These are phyloP conservation scores for Formica exsecta DNA, from an alignment of 1,140 invertebrate genomes.

Conservation along the genomic window DNA sequence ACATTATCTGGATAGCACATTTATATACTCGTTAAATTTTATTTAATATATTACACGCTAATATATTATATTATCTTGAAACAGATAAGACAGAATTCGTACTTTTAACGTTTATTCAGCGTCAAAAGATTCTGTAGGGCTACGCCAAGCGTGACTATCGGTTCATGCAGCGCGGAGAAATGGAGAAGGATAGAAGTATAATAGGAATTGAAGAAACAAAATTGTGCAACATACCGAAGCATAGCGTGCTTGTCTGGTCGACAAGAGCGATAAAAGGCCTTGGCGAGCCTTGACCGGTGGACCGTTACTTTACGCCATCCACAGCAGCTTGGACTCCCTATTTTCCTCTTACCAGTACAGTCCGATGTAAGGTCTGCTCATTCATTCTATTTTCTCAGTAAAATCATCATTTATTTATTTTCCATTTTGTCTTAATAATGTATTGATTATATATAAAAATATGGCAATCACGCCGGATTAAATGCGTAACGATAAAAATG, in stretches of 20 bases:
- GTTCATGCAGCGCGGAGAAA: constrained; percentile 26
- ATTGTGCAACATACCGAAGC: constrained; percentile 53
- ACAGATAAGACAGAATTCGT: background rate
- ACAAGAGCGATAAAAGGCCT: constrained; percentile 80
- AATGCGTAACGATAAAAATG: background rate
- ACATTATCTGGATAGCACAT: background rate
- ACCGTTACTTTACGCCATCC: constrained; percentile 80
- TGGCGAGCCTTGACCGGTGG: constrained; percentile 83
- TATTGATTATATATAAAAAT: constrained; percentile 22
- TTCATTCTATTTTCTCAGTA: constrained; percentile 3
- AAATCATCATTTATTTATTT: background rate
- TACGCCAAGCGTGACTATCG: background rate
- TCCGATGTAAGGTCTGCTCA: background rate
- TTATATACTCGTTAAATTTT: background rate
- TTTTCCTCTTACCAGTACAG: constrained; percentile 70
- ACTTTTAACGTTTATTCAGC: background rate
- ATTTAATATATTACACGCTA: background rate
- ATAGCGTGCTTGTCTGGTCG: constrained; percentile 62
- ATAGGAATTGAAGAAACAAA: constrained; percentile 60
- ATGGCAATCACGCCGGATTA: background rate
- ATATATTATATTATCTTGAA: background rate
- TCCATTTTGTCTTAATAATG: background rate
- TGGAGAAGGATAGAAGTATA: constrained; percentile 25
- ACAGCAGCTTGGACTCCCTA: constrained; percentile 63
- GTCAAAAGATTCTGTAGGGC: background rate